These are phyloP conservation scores for Mormyrus iriodes DNA, from an alignment of 2,113 vertebrate species.

Conservation along the genomic window DNA sequence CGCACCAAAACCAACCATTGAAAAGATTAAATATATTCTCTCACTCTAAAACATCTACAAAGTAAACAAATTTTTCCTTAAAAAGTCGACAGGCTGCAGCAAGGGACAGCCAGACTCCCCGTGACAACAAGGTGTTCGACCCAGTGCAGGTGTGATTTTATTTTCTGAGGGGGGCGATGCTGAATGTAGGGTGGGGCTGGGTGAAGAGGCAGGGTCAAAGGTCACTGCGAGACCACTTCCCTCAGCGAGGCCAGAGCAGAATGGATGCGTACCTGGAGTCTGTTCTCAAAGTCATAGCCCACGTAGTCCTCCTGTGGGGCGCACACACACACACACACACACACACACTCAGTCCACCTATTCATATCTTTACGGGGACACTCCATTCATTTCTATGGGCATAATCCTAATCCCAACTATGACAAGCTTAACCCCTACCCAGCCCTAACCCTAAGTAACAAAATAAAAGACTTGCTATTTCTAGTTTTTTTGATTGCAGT, in stretches of 20 bases:
- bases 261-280: conserved; percentile 93
- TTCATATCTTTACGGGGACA: not conserved
- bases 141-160: conserved; percentile 46
- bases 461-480: not conserved
- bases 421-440: not conserved
- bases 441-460: not conserved
- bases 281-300: conserved; percentile 97
- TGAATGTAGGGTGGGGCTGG: not conserved
- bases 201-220: not conserved
- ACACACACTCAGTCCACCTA: not conserved
- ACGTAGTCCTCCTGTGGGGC: conserved; percentile 79
- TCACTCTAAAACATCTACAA: not conserved
- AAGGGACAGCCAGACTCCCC: conserved; percentile 3
- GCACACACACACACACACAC: conserved; percentile 10
- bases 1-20: not conserved
- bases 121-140: not conserved
- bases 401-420: not conserved
- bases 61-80: not conserved
- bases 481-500: not conserved
- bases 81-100: not conserved
- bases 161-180: not conserved
- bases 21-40: not conserved
- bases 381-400: not conserved
- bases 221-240: conserved; percentile 90
- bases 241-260: conserved; percentile 88